Evolutionary conservation across 2,888 invertebrate genomes (phyloP).

Genomic region (Alitta virens): DNA sequence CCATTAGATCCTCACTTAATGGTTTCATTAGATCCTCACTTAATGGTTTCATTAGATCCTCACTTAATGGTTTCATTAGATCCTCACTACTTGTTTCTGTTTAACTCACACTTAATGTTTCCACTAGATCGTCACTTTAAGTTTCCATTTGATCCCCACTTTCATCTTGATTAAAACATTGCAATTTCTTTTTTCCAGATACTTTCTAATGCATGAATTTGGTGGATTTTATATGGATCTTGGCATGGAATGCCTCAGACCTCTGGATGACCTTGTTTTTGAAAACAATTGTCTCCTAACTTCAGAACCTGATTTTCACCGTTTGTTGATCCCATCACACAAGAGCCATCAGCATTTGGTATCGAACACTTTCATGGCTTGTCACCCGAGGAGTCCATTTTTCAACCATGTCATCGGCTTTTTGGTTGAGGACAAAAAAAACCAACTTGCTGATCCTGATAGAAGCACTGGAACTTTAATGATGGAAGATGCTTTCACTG

Average conservation of each 20-base stretch:
- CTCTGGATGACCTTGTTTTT: slow-evolving; percentile 22
- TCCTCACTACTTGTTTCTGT: too few species aligned
- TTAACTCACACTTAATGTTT: too few species aligned
- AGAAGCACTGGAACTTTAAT: too few species aligned
- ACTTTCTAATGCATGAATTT: slow-evolving; percentile 27
- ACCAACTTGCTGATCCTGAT: too few species aligned
- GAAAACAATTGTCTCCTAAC: slow-evolving; percentile 24
- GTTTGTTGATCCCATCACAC: slow-evolving; percentile 20
- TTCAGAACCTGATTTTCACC: slow-evolving; percentile 29
- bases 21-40: too few species aligned
- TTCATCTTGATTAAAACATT: too few species aligned
- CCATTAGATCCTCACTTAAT: too few species aligned
- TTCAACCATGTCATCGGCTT: slow-evolving; percentile 18
- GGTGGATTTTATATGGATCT: slow-evolving; percentile 32
- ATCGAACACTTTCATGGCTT: slow-evolving; percentile 27
- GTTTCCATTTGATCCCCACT: too few species aligned
- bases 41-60: too few species aligned
- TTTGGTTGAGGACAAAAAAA: background rate
- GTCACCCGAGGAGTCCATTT: slow-evolving; percentile 25
- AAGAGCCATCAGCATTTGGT: slow-evolving; percentile 11
- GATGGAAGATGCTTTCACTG: too few species aligned
- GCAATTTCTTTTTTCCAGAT: background rate
- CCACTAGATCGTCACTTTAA: too few species aligned
- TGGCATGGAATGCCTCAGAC: slow-evolving; percentile 25
- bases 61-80: too few species aligned